Percentiles rank a stretch among this genome's conserved stretches.
phyloP scores from a whole-genome alignment of 2,113 vertebrate species.

The Taurulus bubalis region DNA sequence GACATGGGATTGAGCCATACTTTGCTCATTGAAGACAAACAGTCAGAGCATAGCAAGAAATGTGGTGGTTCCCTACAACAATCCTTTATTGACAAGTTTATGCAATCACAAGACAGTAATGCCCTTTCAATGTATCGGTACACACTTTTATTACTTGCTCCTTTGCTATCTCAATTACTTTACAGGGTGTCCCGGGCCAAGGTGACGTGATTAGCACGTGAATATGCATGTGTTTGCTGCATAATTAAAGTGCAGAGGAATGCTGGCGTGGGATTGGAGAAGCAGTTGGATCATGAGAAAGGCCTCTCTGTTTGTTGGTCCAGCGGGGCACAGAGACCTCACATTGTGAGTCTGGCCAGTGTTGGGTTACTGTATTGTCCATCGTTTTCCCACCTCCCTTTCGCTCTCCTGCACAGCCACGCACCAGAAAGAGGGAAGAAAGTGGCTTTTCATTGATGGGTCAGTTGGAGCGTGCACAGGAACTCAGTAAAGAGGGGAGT shows the following conservation, averaged over 20 bases:
- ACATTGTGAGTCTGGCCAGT: slow-evolving; percentile 77
- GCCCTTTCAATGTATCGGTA: slow-evolving; percentile 13
- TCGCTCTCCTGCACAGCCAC: slow-evolving; percentile 60
- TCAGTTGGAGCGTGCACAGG: slow-evolving; percentile 66
- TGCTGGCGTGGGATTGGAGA: slow-evolving; percentile 70
- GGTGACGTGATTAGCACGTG: slow-evolving; percentile 68
- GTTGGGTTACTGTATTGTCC: slow-evolving; percentile 77
- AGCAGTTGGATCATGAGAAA: slow-evolving; percentile 73
- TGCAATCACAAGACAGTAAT: slow-evolving; percentile 28
- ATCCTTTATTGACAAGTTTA: slow-evolving; percentile 45
- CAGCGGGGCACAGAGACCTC: slow-evolving; percentile 72
- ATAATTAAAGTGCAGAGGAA: slow-evolving; percentile 71
- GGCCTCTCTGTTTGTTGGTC: slow-evolving; percentile 78
- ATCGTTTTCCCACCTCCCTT: slow-evolving; percentile 61
- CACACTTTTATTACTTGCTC: slow-evolving; percentile 33
- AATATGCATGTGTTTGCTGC: slow-evolving; percentile 69
- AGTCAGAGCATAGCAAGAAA: neutral
- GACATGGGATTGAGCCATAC: slow-evolving; percentile 10
- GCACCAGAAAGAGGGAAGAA: slow-evolving; percentile 77
- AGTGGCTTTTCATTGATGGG: slow-evolving; percentile 81
- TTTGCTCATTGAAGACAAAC: slow-evolving; percentile 26
- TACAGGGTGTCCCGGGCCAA: slow-evolving; percentile 17
- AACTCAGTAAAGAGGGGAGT: slow-evolving; percentile 65
- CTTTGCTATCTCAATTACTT: slow-evolving; percentile 56
- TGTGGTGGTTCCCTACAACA: neutral